These are phyloP conservation scores for Echinops telfairi DNA, from an alignment of 2,113 vertebrate genomes.

Conservation along the genomic window DNA sequence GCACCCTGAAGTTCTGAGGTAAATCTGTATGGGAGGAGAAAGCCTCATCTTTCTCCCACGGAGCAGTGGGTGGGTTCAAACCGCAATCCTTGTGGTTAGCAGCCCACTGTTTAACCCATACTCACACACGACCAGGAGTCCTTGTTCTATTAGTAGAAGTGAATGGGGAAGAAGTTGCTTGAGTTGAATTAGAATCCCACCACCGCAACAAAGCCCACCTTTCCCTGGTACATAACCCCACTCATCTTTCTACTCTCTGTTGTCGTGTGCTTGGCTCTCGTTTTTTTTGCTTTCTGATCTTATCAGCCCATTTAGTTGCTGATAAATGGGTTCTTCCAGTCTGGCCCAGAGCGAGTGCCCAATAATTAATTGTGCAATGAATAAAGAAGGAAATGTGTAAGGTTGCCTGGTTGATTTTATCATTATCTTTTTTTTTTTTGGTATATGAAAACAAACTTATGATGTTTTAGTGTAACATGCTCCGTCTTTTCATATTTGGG, in stretches of 20 bases:
- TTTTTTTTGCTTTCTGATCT: neutral
- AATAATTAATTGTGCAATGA: neutral
- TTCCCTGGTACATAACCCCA: neutral
- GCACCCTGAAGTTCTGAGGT: too few relatives aligned
- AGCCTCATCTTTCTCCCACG: too few relatives aligned
- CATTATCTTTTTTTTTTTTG: neutral
- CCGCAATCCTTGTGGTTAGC: neutral
- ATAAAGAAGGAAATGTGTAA: neutral
- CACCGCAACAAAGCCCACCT: neutral
- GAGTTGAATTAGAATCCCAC: neutral
- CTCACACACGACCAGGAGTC: too few relatives aligned
- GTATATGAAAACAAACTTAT: conserved; percentile 24
- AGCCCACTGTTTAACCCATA: too few relatives aligned
- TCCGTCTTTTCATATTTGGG: neutral
- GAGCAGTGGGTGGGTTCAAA: too few relatives aligned
- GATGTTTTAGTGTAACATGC: neutral
- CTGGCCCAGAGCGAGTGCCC: neutral
- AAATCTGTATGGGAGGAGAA: too few relatives aligned
- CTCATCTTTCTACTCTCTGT: neutral
- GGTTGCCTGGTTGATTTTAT: neutral
- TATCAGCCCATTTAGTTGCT: conserved; percentile 6
- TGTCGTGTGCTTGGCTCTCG: neutral
- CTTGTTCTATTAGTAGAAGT: neutral
- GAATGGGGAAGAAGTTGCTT: neutral
- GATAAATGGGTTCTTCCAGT: neutral